These are phyloP conservation scores for Rhea americana DNA, from an alignment of 2,113 vertebrate genomes.

Conservation along the genomic window DNA sequence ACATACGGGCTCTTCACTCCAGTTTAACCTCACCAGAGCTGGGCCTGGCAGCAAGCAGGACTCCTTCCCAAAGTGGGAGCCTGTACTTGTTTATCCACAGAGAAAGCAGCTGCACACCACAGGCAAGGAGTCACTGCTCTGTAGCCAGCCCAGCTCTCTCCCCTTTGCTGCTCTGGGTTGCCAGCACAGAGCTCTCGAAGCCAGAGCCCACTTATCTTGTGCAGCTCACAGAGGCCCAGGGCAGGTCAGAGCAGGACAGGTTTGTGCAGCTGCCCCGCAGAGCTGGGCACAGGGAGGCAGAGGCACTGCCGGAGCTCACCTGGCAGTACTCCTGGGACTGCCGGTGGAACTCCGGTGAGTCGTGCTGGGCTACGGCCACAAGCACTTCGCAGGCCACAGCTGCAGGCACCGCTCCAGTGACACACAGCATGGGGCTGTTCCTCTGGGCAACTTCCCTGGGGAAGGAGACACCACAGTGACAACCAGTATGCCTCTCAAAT, in stretches of 20 bases:
- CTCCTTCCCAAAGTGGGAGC: background rate
- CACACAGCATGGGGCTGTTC: conserved; percentile 84
- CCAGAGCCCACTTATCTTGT: no score
- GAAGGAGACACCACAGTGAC: background rate
- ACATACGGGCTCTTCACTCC: background rate
- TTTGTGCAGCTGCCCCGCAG: background rate
- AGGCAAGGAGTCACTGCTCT: background rate
- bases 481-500: fast-evolving
- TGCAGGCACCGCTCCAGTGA: conserved; percentile 55
- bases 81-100: no score
- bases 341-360: conserved; percentile 87
- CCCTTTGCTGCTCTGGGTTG: background rate
- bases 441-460: conserved; percentile 85
- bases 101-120: background rate
- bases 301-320: conserved; percentile 61
- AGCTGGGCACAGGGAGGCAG: fast-evolving
- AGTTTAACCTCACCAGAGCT: background rate
- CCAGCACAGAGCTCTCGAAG: background rate
- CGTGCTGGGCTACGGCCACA: conserved; percentile 84
- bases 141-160: background rate
- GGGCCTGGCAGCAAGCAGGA: background rate
- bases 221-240: no score
- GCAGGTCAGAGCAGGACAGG: fast-evolving
- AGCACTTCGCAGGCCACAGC: conserved; percentile 73
- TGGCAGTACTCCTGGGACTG: conserved; percentile 87